Conservation (phyloP, 2,888 invertebrate genomes). For the Theristus sp. region DNA sequence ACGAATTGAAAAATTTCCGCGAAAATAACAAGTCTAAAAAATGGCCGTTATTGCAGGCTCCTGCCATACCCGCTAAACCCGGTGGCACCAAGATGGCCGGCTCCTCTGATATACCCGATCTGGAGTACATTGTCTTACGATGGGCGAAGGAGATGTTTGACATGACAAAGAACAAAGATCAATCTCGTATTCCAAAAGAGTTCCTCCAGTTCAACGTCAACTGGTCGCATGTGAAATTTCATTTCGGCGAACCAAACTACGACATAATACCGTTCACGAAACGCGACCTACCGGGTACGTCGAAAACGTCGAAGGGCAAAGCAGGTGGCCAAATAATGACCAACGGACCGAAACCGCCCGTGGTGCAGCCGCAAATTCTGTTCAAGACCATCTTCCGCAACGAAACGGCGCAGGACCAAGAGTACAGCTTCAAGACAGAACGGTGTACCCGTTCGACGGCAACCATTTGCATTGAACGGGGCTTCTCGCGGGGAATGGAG, state of each 20-base stretch:
- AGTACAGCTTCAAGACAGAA: slow-evolving; percentile 31
- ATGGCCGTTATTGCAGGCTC: no score
- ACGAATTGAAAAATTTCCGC: no score
- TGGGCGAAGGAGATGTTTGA: slow-evolving; percentile 32
- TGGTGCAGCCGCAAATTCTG: slow-evolving; percentile 13
- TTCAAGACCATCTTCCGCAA: not conserved
- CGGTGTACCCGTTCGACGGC: slow-evolving; percentile 29
- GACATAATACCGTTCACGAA: slow-evolving; percentile 1
- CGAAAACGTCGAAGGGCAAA: no score
- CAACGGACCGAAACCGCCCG: not conserved
- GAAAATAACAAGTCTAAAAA: no score
- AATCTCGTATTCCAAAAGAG: slow-evolving; percentile 22
- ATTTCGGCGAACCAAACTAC: slow-evolving; percentile 24
- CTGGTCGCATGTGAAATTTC: slow-evolving; percentile 26
- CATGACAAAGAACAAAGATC: slow-evolving; percentile 26
- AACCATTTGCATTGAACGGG: slow-evolving; percentile 10
- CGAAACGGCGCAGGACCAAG: slow-evolving; percentile 18
- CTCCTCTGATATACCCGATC: slow-evolving; percentile 14
- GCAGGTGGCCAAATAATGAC: not conserved
- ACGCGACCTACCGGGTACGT: not conserved
- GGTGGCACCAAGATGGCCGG: not conserved
- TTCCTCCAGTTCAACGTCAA: slow-evolving; percentile 29
- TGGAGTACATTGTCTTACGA: slow-evolving; percentile 27
- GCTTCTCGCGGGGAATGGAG: slow-evolving; percentile 20
- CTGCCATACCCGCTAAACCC: no score